phyloP scores from a whole-genome alignment of 2,797 vertebrate genomes.

The Sus cebifrons region DNA sequence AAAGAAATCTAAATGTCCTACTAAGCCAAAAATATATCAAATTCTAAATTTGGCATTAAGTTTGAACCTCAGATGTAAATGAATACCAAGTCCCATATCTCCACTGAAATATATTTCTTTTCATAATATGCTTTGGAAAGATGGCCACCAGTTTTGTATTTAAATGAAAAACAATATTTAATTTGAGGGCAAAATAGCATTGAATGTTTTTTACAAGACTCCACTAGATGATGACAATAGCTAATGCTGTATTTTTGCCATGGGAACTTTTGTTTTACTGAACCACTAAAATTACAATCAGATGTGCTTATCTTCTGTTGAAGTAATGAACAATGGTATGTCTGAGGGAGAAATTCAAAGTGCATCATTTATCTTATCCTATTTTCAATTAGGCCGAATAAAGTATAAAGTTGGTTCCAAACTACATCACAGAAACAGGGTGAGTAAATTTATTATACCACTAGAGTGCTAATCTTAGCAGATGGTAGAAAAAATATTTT shows the following conservation, averaged over 20 bases:
- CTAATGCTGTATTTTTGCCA: slow-evolving; percentile 88
- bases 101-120: slow-evolving; percentile 69
- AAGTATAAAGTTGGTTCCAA: slow-evolving; percentile 90
- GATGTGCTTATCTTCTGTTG: slow-evolving; percentile 89
- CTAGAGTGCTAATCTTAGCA: slow-evolving; percentile 93
- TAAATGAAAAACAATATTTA: slow-evolving; percentile 86
- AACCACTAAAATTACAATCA: slow-evolving; percentile 91
- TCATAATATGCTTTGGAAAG: slow-evolving; percentile 67
- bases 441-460: slow-evolving; percentile 92
- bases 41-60: slow-evolving; percentile 71
- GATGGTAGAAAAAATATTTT: slow-evolving; percentile 91
- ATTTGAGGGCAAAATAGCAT: slow-evolving; percentile 84
- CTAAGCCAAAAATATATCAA: slow-evolving; percentile 69
- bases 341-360: slow-evolving; percentile 91
- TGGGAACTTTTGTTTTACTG: slow-evolving; percentile 90
- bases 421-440: slow-evolving; percentile 90
- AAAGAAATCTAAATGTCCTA: slow-evolving; percentile 69
- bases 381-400: slow-evolving; percentile 91
- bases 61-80: slow-evolving; percentile 77
- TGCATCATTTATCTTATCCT: slow-evolving; percentile 92
- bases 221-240: slow-evolving; percentile 87
- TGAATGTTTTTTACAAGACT: slow-evolving; percentile 87
- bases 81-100: slow-evolving; percentile 73
- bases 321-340: slow-evolving; percentile 91
- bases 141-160: slow-evolving; percentile 72